A percentile compares a stretch with the other conserved stretches of the same genome.
These are phyloP conservation scores for Synodontis membranacea DNA, from an alignment of 2,113 vertebrate genomes.

Conservation along the genomic window DNA sequence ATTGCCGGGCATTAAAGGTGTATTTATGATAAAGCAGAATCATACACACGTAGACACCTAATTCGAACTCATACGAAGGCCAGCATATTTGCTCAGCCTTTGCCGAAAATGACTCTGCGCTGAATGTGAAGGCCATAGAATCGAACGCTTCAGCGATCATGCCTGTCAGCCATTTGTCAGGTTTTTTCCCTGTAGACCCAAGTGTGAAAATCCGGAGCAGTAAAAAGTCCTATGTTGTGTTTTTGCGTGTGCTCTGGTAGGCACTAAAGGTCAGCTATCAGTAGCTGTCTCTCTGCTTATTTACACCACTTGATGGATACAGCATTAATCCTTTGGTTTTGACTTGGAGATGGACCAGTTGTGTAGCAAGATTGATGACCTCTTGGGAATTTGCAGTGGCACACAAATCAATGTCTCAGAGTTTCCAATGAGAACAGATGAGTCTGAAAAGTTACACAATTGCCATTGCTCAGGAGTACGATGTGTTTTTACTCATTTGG, in stretches of 20 bases:
- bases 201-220: constrained; percentile 1
- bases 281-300: background rate
- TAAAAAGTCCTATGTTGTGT: background rate
- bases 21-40: background rate
- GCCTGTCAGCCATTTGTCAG: constrained; percentile 14
- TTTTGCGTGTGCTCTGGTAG: background rate
- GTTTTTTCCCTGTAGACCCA: background rate
- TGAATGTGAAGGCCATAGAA: constrained; percentile 19
- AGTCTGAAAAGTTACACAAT: background rate
- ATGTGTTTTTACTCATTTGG: background rate
- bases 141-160: background rate
- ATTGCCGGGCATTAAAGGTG: background rate
- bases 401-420: background rate
- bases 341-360: background rate
- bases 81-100: constrained; percentile 16
- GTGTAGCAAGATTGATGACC: background rate
- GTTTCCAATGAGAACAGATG: background rate
- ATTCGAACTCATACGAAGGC: background rate
- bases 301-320: constrained; percentile 21
- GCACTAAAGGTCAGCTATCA: constrained; percentile 43
- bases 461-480: background rate
- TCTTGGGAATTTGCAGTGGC: background rate
- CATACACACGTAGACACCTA: too few relatives aligned
- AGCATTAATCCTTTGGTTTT: background rate
- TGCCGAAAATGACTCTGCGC: constrained; percentile 1